Conservation (phyloP, 1,140 invertebrate genomes). For the Hylaeus volcanicus region DNA sequence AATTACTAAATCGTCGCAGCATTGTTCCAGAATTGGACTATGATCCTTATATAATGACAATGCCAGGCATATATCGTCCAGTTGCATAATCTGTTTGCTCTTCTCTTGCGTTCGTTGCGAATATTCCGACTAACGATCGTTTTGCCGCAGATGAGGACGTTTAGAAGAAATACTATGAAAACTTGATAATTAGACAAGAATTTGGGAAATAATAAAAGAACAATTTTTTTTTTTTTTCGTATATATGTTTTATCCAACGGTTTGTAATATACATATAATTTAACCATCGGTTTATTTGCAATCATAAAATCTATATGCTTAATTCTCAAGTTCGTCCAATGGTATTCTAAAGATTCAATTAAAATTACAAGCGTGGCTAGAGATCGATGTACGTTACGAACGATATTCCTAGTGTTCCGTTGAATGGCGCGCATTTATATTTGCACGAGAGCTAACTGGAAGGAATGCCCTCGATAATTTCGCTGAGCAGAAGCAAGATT, state of each 20-base stretch:
- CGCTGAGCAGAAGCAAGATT: constrained; percentile 35
- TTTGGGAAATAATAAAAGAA: too few relatives aligned
- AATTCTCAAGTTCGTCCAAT: too few relatives aligned
- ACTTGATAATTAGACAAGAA: neutral
- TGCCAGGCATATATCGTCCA: constrained; percentile 26
- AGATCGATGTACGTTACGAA: too few relatives aligned
- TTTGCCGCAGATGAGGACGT: neutral
- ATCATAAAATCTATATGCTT: too few relatives aligned
- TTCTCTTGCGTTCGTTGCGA: constrained; percentile 41
- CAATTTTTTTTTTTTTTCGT: too few relatives aligned
- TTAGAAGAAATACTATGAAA: neutral
- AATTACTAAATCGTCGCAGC: constrained; percentile 58
- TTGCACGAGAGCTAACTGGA: neutral
- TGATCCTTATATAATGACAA: constrained; percentile 66
- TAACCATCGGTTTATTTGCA: too few relatives aligned
- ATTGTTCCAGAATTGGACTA: constrained; percentile 59
- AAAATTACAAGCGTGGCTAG: too few relatives aligned
- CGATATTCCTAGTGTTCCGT: neutral
- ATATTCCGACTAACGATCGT: constrained; percentile 24
- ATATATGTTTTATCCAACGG: too few relatives aligned
- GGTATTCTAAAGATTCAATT: too few relatives aligned
- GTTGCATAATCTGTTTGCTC: constrained; percentile 65
- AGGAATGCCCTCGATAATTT: constrained; percentile 12
- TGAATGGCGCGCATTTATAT: neutral
- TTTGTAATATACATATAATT: too few relatives aligned